Base-by-base conservation (phyloP, 2,113 vertebrate species). In the Pseudorasbora parva region DNA sequence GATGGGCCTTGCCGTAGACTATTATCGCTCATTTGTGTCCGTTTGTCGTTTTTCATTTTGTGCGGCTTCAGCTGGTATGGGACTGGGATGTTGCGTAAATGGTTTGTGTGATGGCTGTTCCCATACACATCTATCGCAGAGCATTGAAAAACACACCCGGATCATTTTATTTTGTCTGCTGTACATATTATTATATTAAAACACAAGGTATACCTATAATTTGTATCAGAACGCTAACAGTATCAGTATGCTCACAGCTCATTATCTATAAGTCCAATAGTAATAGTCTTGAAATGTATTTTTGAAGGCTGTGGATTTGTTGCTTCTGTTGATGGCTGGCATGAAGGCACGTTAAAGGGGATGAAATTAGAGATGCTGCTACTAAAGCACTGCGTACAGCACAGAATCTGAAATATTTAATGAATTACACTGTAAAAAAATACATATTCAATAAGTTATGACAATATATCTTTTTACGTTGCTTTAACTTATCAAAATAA, bases 21-120 rank as follows among this genome's bases (percentile, higher is more conserved):
- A 76, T 81, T 76, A 81, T 81, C 59, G 49, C 84, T 76, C 78
- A 81, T 81, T 81, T 76, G 95, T 92, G 94, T 94, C 94, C 93
- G 94, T 68, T 81, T 60, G 59, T 76, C 84, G 59, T 85, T 85
- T 84, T 85, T 85, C 69, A 74, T 74, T 60, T 56, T 25, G 78
- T 47, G 15, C 45, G 0, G 62, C 74, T 78, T 78, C 21, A 72
- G 82, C 57, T 37, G 60, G 76, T 56, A 84, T 78, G 75, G 78
- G 59, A 49, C 62, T 64, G 25, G 37, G 33, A 47, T 43, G 76
- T 49, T 45, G 37, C 1, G 30, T 68, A 68, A 68, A 68, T 11
- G 27, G 64, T 68, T 68, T 37, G 30, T 41, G 5, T 9, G 8
- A 23, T 23, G 37, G 37, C 21, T n/a, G 37, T 23, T 43, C 19